Evolutionary conservation across 2,797 vertebrate species (phyloP), one percentile per base, ranked within the genome.

Genomic region (Dryobates pubescens): DNA sequence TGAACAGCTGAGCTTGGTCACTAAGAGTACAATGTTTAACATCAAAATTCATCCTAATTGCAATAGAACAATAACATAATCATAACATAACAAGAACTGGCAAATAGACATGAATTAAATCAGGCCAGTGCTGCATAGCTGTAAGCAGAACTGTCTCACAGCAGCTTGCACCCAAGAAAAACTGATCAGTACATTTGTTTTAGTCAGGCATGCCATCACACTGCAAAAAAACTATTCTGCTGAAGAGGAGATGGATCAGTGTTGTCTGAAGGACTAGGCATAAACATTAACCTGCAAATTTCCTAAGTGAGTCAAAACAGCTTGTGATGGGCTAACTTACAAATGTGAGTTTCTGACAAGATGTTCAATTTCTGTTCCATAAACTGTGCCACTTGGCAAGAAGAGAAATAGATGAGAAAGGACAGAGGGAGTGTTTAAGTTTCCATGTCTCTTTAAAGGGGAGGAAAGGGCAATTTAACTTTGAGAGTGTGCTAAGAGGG

Each of bases 391-490:
- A 71, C 56, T 45, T 86, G 45, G 62, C 56, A 84, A 93, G 77
- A 68, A 85, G 24, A 45, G n/a, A 81, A 92, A 84, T 45, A 84
- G 78, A 84, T 73, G 85, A 89, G 81, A 92, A 93, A 94, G 71
- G 45, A 27, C 64, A 83, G 63, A 92, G 65, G 32, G 36, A 88
- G 34, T 84, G 56, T 73, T 91, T 91, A 92, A 90, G 87, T 82
- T 95, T 93, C 88, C 67, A 15, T 58, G 86, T 81, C 85, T 94
- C 69, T 94, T 86, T 92, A 88, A 91, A 88, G 45, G 78, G 74
- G 59, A 94, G 89, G 72, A 94, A 95, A 88, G 81, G 41, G 92
- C 83, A 93, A 94, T 96, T 94, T 96, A 89, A 97, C 86, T 96
- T 95, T 87, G 82, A 83, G 78, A 94, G 69, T 87, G 29, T 51